Percentiles rank a stretch among this genome's conserved stretches.
phyloP scores from a whole-genome alignment of 2,888 invertebrate species.

The Oscheius sp. region DNA sequence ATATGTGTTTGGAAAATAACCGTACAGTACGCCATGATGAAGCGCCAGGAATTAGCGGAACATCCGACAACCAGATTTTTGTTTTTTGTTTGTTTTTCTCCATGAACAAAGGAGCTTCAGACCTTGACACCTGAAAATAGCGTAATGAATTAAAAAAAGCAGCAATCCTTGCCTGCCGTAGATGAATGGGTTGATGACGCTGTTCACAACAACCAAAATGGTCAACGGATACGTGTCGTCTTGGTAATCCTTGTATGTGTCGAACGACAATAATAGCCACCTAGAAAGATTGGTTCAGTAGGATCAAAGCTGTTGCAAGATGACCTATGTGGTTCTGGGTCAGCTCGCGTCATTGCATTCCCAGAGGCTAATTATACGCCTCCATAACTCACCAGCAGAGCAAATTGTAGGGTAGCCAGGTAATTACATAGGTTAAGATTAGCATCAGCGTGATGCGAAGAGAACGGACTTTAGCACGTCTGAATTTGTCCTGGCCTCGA shows the following conservation, averaged over 20 bases:
- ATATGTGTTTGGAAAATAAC: not conserved
- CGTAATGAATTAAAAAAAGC: not conserved
- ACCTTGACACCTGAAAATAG: slow-evolving; percentile 53
- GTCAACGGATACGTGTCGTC: slow-evolving; percentile 58
- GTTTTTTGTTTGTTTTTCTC: slow-evolving; percentile 38
- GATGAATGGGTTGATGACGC: slow-evolving; percentile 66
- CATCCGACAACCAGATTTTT: slow-evolving; percentile 38
- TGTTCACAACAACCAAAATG: slow-evolving; percentile 62
- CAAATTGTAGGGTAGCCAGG: slow-evolving; percentile 66
- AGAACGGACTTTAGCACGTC: slow-evolving; percentile 57
- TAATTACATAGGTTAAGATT: slow-evolving; percentile 62
- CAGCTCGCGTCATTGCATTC: not conserved
- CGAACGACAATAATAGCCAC: slow-evolving; percentile 59
- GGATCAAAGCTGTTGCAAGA: not conserved
- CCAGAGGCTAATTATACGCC: slow-evolving; percentile 15
- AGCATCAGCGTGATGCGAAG: slow-evolving; percentile 64
- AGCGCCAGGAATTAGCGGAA: not conserved
- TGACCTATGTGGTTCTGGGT: not conserved
- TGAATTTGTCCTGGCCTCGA: slow-evolving; percentile 62
- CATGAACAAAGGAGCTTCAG: slow-evolving; percentile 52
- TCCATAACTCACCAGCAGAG: slow-evolving; percentile 52
- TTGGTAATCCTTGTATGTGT: slow-evolving; percentile 52
- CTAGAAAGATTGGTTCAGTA: slow-evolving; percentile 33
- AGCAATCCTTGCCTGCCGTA: slow-evolving; percentile 53
- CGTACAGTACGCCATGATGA: not conserved